phyloP scores from a whole-genome alignment of 37 sponge, comb jelly and placozoan species.

The Beroe forskalii region DNA sequence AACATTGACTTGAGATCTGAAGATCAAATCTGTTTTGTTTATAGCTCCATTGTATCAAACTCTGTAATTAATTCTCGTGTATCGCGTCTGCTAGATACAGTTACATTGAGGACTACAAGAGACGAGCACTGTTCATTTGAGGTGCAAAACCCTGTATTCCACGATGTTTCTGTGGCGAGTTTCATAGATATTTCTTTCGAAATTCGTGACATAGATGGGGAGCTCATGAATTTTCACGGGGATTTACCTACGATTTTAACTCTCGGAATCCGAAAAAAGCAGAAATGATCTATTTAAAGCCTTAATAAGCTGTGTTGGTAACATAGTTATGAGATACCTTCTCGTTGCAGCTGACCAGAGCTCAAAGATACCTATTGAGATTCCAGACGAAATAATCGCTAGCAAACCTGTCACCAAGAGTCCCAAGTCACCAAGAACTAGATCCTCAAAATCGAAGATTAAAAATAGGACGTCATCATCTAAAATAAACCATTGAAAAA shows the following conservation, averaged over 20 bases:
- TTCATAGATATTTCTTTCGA: slow-evolving; percentile 30
- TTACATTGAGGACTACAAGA: neutral
- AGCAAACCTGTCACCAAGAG: no score
- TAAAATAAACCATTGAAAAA: no score
- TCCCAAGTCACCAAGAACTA: no score
- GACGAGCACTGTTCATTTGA: slow-evolving; percentile 1
- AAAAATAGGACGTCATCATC: no score
- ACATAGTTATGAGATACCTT: neutral
- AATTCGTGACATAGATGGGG: neutral
- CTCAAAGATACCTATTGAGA: neutral
- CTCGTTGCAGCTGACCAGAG: slow-evolving; percentile 19
- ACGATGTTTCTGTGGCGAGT: neutral
- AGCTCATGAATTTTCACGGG: neutral
- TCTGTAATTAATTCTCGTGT: neutral
- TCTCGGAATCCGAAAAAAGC: slow-evolving; percentile 9
- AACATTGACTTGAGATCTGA: neutral
- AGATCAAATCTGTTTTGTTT: neutral
- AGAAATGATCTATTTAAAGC: neutral
- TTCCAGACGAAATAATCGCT: slow-evolving; percentile 22
- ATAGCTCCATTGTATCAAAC: slow-evolving; percentile 34
- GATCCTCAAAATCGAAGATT: neutral
- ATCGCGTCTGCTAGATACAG: slow-evolving; percentile 26
- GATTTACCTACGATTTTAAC: slow-evolving; percentile 38
- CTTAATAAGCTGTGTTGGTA: neutral
- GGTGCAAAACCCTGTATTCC: neutral